phyloP scores from a whole-genome alignment of 2,113 vertebrate genomes.

The Rynchops niger region DNA sequence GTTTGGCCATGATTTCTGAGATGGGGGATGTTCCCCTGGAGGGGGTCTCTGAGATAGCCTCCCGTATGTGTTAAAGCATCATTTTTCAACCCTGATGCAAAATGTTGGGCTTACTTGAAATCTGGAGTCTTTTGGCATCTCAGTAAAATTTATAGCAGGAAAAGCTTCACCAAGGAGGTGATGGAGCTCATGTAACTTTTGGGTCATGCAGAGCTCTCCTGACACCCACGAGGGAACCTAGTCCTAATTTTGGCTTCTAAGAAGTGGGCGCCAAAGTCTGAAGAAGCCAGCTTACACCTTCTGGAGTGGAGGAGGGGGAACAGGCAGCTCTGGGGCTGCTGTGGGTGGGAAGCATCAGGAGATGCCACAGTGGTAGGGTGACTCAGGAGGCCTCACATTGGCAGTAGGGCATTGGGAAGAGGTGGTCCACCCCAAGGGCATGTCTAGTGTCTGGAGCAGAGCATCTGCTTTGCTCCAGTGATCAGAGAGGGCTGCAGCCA shows the following conservation, averaged over 20 bases:
- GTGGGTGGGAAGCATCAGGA: background rate
- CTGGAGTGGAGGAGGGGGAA: background rate
- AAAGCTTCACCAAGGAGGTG: background rate
- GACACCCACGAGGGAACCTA: fast-evolving
- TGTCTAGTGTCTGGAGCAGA: background rate
- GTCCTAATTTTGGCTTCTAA: background rate
- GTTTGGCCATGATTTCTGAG: background rate
- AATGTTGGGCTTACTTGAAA: background rate
- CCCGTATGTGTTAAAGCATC: fast-evolving
- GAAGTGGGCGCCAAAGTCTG: background rate
- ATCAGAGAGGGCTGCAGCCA: background rate
- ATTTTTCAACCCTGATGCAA: background rate
- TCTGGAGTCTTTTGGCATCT: background rate
- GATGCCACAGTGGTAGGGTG: background rate
- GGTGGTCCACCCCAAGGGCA: background rate
- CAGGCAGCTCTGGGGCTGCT: background rate
- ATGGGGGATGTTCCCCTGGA: background rate
- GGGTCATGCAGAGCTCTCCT: background rate
- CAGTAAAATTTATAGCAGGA: background rate
- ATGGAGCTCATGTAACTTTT: background rate
- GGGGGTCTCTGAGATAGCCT: background rate
- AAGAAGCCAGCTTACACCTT: fast-evolving
- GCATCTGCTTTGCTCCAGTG: background rate
- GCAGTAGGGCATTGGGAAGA: too few relatives aligned
- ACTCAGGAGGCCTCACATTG: too few relatives aligned